Base-by-base conservation (phyloP, 2,797 vertebrate genomes). In the Distichodus sexfasciatus region DNA sequence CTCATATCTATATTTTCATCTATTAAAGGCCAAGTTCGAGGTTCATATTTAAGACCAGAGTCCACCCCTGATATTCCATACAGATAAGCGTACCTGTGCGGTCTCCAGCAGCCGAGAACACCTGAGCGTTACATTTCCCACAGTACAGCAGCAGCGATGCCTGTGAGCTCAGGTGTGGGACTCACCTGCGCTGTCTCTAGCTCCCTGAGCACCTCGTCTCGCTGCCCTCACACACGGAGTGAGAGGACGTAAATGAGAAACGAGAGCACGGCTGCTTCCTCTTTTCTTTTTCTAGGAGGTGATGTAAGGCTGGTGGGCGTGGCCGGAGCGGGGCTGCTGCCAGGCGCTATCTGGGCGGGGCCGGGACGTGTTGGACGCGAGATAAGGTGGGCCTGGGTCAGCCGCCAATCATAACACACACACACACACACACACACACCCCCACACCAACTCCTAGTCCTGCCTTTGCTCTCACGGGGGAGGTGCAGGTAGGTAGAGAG, bases 281-380 rank as follows among this genome's bases (percentile, higher is more conserved):
- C 76, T 81, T 68, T 81, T 75, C 70, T 82, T 77, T 81, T 77
- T 41, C 63, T 76, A 60, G 46, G 64, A 26, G 5, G 69, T 87
- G 85, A 88, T 81, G 82, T 87, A 77, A 87, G 71, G 69, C 29
- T 60, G 79, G 82, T 87, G 87, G 95, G 95, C 85, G 87, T 92
- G 89, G 88, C n/a, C 86, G 81, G 82, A 67, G 78, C 38, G 79
- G 75, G 81, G 80, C 81, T 83, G 84, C 84, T 89, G 86, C 88
- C 91, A 92, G 90, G 89, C 90, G 87, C 91, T 92, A 87, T 88
- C 79, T 87, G 82, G 90, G 94, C 88, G 93, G 92, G 87, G 91
- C 91, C 89, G 84, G 82, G 88, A 87, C 82, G 86, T 86, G 88
- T 90, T 90, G 82, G 83, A 90, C 90, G 87, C 92, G 86, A 70